Percentiles rank a stretch among this genome's conserved stretches.
phyloP scores from a whole-genome alignment of 2,113 vertebrate species.

The Pyrgilauda ruficollis region DNA sequence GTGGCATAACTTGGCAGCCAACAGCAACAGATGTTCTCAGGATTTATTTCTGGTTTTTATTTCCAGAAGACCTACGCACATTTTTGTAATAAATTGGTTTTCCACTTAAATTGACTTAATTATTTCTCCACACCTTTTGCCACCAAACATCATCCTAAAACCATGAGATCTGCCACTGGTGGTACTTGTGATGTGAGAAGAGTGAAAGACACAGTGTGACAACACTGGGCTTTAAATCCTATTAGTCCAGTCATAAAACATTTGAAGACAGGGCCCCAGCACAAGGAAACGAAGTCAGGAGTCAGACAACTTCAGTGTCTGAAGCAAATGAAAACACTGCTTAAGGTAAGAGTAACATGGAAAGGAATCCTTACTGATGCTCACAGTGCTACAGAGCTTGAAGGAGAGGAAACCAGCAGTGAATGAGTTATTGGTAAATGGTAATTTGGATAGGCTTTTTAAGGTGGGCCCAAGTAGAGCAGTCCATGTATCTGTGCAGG shows the following conservation, averaged over 20 bases:
- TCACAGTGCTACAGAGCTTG: background rate
- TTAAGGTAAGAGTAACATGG: background rate
- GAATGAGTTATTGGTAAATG: background rate
- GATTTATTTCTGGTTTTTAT: background rate
- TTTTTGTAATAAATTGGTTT: background rate
- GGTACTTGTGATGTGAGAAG: background rate
- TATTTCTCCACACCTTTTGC: background rate
- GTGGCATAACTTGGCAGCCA: background rate
- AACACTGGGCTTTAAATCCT: background rate
- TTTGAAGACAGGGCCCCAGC: background rate
- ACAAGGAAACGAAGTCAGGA: background rate
- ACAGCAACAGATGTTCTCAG: background rate
- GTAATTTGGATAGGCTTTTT: background rate
- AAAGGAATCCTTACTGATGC: background rate
- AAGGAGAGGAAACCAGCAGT: background rate
- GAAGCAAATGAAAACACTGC: background rate
- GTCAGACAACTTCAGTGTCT: background rate
- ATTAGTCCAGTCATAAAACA: background rate
- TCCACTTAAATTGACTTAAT: background rate
- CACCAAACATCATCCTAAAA: background rate
- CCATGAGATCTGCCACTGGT: background rate
- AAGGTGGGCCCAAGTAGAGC: background rate
- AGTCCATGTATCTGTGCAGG: background rate
- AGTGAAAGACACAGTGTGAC: background rate
- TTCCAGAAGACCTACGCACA: background rate